These are phyloP conservation scores for Helogale parvula DNA, from an alignment of 2,113 vertebrate genomes.

Conservation along the genomic window DNA sequence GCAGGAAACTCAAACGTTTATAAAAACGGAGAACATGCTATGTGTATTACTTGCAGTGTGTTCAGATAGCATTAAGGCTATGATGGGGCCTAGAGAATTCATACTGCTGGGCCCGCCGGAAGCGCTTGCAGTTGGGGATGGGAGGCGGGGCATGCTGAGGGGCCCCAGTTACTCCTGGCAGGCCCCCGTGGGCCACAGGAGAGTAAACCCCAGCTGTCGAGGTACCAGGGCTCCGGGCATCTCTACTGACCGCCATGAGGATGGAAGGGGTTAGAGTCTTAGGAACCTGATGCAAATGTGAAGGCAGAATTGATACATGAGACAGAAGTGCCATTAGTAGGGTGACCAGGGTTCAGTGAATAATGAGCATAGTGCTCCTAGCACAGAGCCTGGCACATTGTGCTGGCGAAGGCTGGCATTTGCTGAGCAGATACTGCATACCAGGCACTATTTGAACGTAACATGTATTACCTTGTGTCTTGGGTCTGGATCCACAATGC, in stretches of 20 bases:
- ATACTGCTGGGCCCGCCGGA: neutral
- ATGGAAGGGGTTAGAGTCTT: neutral
- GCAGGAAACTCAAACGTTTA: conserved; percentile 20
- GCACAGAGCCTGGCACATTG: neutral
- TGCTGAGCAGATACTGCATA: neutral
- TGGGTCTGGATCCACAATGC: neutral
- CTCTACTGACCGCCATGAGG: neutral
- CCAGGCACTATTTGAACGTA: neutral
- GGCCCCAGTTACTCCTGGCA: neutral
- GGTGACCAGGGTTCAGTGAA: neutral
- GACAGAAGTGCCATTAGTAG: neutral
- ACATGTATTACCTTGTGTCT: neutral
- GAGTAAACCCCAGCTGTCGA: too few species aligned
- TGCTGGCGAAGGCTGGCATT: too few species aligned
- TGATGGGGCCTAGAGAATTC: neutral
- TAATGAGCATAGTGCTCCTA: neutral
- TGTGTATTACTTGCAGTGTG: neutral
- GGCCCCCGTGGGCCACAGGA: too few species aligned
- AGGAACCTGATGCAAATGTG: neutral
- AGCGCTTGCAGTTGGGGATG: neutral
- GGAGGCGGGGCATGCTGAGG: neutral
- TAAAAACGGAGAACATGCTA: neutral
- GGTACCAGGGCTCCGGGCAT: neutral
- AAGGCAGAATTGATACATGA: neutral
- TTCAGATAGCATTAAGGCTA: neutral